Base-by-base conservation (phyloP, 2,888 invertebrate genomes). In the Strigamia crassipes region DNA sequence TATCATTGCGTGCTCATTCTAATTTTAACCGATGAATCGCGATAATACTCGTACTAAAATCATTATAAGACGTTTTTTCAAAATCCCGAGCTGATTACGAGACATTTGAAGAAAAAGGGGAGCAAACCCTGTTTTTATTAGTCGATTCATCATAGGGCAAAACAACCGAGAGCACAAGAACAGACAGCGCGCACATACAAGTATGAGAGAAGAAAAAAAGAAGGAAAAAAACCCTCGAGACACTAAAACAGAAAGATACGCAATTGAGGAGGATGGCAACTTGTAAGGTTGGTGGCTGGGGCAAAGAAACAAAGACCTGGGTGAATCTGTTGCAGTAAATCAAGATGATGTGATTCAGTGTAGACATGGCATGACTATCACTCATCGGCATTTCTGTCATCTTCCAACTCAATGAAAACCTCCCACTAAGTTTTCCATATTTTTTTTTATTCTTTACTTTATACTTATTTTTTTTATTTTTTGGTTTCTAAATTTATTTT, bases 291-390 rank as follows among this genome's bases (percentile, higher is more conserved):
- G 61, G 61, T 66, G 61, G 61, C 61, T 66, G 21, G 61, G 61
- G 61, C 61, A 66, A 66, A 66, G 61, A 66, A 66, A 66, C 61
- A 66, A 66, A 66, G 61, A 12, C 61, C 61, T 23, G 61, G 61
- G 21, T 66, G 61, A 66, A 66, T 66, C 23, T 23, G 23, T 66
- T 1, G 61, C 61, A 66, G 61, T 66, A 66, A 66, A 66, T 66
- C 61, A 66, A 66, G 61, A n/a, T 23, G 61, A 66, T 66, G 61
- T 66, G 61, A 66, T 66, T 66, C 61, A 66, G 61, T 66, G 61
- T 21, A 66, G 21, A 66, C 61, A 8, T 21, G 61, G 61, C 61
- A 10, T 21, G 23, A 18, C 61, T 23, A 66, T 66, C 61, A 66
- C 61, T 66, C 61, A 66, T 66, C 61, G 61, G 61, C 61, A 66